These are phyloP conservation scores for Rallus limicola DNA, from an alignment of 2,113 vertebrate species.

Conservation along the genomic window DNA sequence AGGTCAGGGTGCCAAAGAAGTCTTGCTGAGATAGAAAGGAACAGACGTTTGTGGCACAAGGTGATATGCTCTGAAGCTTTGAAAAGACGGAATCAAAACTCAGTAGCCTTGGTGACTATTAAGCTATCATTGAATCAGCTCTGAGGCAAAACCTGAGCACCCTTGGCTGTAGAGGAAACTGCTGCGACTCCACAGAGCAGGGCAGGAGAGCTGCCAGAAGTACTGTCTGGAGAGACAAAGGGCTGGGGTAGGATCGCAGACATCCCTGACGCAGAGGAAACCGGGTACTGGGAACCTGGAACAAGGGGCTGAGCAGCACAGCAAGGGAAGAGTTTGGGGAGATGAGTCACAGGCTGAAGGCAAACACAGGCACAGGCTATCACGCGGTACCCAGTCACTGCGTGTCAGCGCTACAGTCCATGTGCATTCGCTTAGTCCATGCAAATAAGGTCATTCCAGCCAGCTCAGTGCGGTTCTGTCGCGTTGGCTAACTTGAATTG, in stretches of 20 bases:
- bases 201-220: not conserved
- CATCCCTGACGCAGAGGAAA: constrained; percentile 11
- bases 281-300: constrained; percentile 28
- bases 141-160: not conserved
- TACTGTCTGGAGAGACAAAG: not conserved
- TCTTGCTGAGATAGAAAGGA: not conserved
- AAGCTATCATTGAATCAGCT: no score
- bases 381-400: not conserved
- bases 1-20: not conserved
- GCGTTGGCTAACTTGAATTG: not conserved
- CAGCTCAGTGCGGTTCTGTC: constrained; percentile 11
- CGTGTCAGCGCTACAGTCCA: not conserved
- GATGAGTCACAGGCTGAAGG: constrained; percentile 44
- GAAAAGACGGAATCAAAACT: no score
- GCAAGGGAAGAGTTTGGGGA: constrained; percentile 5
- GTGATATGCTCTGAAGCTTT: not conserved
- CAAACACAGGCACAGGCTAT: not conserved
- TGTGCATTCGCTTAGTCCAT: constrained; percentile 44
- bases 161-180: not conserved
- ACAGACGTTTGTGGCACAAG: not conserved
- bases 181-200: not conserved
- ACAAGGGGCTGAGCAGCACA: not conserved
- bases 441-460: constrained; percentile 48
- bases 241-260: not conserved
- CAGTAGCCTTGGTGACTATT: no score